Percentiles rank a stretch among this genome's conserved stretches.
These are phyloP conservation scores for Struthio camelus DNA, from an alignment of 2,113 vertebrate species.

Conservation along the genomic window DNA sequence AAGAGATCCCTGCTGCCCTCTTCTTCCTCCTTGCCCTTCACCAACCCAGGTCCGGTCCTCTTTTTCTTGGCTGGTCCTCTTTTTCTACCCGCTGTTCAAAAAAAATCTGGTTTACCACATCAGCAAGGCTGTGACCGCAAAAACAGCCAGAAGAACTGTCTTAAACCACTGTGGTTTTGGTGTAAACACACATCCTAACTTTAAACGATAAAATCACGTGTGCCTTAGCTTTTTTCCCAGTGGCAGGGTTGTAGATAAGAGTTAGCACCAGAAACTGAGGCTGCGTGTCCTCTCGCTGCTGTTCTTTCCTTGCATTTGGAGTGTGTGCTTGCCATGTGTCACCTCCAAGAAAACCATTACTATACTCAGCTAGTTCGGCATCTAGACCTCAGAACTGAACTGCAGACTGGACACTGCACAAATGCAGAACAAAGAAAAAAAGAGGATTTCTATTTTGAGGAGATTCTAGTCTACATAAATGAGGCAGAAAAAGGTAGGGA, in stretches of 20 bases:
- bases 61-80: too few relatives aligned
- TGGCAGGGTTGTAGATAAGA: background rate
- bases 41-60: too few relatives aligned
- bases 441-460: accelerated
- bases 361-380: background rate
- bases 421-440: background rate
- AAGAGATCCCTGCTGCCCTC: background rate
- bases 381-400: background rate
- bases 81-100: too few relatives aligned
- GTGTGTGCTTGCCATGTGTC: background rate
- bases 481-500: background rate
- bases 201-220: background rate
- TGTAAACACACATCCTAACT: too few relatives aligned
- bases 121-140: too few relatives aligned
- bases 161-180: too few relatives aligned
- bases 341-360: background rate
- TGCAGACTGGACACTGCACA: background rate
- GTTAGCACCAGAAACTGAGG: accelerated
- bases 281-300: accelerated
- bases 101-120: too few relatives aligned
- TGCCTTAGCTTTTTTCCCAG: background rate
- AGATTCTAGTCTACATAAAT: accelerated
- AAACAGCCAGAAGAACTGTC: too few relatives aligned
- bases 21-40: too few relatives aligned
- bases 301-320: accelerated